Evolutionary conservation across 2,797 vertebrate genomes (phyloP), one percentile per base, ranked within the genome.

Genomic region (Chelon labrosus): DNA sequence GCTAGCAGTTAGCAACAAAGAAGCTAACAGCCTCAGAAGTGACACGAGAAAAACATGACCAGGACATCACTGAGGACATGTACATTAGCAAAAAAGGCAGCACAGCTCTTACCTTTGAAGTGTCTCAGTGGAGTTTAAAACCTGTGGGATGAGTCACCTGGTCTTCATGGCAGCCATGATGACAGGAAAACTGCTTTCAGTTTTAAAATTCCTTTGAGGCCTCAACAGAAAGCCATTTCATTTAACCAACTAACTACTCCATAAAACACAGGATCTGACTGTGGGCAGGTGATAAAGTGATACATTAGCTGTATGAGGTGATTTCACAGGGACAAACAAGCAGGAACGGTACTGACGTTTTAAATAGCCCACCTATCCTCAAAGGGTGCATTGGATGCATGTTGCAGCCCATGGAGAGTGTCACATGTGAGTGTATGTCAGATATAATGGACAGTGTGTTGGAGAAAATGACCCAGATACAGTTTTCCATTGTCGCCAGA

Each of bases 341-440:
- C 4, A 14, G n/a, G 22, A 16, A 7, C 4, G 37, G 55, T 20
- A 5, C 27, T 8, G n/a, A 7, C 11, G 0, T 7, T 20, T 77
- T n/a, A 70, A 65, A 65, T 49, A 58, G 0, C 19, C 52, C 10
- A 19, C 56, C 46, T 10, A 3, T 14, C 20, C 10, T 2, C 14
- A 12, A 7, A 7, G 8, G 39, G 39, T 72, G 55, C 13, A 7
- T 27, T 77, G 3, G n/a, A 67, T 71, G 27, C 51, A 25, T 16
- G 9, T 11, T 2, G 17, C 22, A 31, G 17, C 5, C 3, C 3
- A 19, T 2, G 20, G 27, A 8, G 10, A 8, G 9, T 25, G 56
- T 70, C 70, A 70, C 20, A 22, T 35, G 44, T 49, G 14, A 31
- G 44, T 4, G 17, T 20, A 17, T n/a, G 19, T 54, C 19, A 41